Evolutionary conservation across 2,797 vertebrate species (phyloP), one percentile per base, ranked within the genome.

Genomic region (Oophaga sylvatica): DNA sequence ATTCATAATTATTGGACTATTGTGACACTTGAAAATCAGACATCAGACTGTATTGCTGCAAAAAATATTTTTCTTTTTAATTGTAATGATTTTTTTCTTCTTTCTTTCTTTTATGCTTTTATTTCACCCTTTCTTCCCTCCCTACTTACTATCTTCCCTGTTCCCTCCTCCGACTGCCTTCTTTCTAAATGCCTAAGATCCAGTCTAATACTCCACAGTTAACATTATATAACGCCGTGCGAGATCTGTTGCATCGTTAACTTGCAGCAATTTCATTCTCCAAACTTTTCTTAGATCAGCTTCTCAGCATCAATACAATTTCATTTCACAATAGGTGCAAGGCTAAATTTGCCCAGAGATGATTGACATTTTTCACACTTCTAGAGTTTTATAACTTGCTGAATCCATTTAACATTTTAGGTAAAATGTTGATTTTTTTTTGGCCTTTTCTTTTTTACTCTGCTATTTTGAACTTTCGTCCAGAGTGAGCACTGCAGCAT

Each of bases 341-440:
- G 31, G 63, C 60, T 63, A n/a, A 45, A 48, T 65, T 65, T 65
- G 13, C 79, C 31, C 35, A 62, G 41, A 81, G 63, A 65, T 81
- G 11, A 80, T 80, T 80, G 31, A 62, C 78, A 81, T 63, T 63
- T 81, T 26, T 81, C 60, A 81, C 35, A 63, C 59, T 65, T 81
- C 19, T 45, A 0, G 22, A 63, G 60, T 65, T 65, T 63, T 9
- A 65, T n/a, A 65, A 45, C 60, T 80, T 35, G 5, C 53, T 80
- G 57, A 63, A 31, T 6, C 7, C 48, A 57, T 15, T 63, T 65
- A 45, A 65, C 35, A 81, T 81, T 81, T 81, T 65, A 45, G 20
- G 12, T 59, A 80, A 80, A 62, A 10, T 81, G 79, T 16, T 65
- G 45, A 15, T 16, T 56, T 77, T 15, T 48, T 22, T 75, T 16